Evolutionary conservation across 2,797 vertebrate species (phyloP).

Genomic region (Spondyliosoma cantharus): DNA sequence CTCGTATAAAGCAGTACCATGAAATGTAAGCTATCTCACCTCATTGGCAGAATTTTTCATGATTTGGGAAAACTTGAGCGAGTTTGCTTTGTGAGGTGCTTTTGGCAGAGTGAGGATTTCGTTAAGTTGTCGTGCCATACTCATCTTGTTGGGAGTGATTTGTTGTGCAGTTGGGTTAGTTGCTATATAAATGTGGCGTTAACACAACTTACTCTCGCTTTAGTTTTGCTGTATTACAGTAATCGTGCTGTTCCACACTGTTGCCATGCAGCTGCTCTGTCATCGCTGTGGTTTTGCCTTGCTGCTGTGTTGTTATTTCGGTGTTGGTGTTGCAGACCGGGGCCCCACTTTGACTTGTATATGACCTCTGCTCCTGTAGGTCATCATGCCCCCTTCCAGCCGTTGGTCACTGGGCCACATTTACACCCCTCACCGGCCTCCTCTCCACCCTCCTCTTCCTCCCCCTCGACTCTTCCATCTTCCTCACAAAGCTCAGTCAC

Average conservation of each 20-base stretch:
- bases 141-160: slow-evolving; percentile 44
- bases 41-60: slow-evolving; percentile 13
- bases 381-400: slow-evolving; percentile 84
- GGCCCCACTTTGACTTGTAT: slow-evolving; percentile 74
- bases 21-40: slow-evolving; percentile 4
- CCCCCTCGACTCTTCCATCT: slow-evolving; percentile 85
- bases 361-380: slow-evolving; percentile 82
- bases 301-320: slow-evolving; percentile 32
- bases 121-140: slow-evolving; percentile 26
- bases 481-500: slow-evolving; percentile 83
- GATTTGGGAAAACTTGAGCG: background rate
- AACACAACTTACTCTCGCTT: slow-evolving; percentile 48
- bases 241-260: slow-evolving; percentile 35
- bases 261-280: slow-evolving; percentile 62
- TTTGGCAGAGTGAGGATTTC: slow-evolving; percentile 36
- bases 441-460: slow-evolving; percentile 87
- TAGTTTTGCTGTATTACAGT: slow-evolving; percentile 37
- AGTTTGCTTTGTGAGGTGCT: background rate
- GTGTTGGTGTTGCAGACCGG: slow-evolving; percentile 40
- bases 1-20: no score
- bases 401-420: slow-evolving; percentile 87
- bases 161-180: slow-evolving; percentile 63
- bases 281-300: slow-evolving; percentile 50
- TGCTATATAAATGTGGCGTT: slow-evolving; percentile 59
- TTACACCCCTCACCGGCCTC: slow-evolving; percentile 87